phyloP scores from a whole-genome alignment of 2,113 vertebrate genomes.

The Cinclus mexicanus region DNA sequence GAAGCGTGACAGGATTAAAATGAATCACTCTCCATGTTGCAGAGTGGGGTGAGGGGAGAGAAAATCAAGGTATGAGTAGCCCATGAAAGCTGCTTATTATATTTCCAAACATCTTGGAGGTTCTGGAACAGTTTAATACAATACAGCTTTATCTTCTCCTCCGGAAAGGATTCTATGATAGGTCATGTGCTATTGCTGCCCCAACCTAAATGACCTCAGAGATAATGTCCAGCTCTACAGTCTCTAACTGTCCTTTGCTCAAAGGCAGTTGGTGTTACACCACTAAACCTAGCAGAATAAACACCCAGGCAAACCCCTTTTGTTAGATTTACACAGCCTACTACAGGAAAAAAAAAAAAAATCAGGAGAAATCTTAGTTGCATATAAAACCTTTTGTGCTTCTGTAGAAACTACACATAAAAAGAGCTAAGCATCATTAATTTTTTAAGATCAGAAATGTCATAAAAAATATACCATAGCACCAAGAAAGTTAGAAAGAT shows the following conservation, averaged over 20 bases:
- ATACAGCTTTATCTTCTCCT: not conserved
- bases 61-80: not conserved
- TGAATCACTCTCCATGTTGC: not conserved
- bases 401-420: not conserved
- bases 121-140: not conserved
- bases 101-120: not conserved
- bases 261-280: not conserved
- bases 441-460: not conserved
- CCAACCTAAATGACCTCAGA: not conserved
- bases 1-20: not conserved
- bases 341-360: not conserved
- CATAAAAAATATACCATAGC: rapidly evolving
- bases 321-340: not conserved
- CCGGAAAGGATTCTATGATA: not conserved
- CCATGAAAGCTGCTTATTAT: not conserved
- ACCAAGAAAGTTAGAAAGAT: too few relatives aligned
- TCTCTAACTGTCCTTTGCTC: not conserved
- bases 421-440: not conserved
- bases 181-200: too few relatives aligned
- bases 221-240: not conserved
- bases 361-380: not conserved
- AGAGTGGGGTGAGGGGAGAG: rapidly evolving
- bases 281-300: not conserved
- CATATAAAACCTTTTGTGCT: not conserved
- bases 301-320: not conserved